Base-by-base conservation (phyloP, 1,140 invertebrate species). In the Hyles euphorbiae region DNA sequence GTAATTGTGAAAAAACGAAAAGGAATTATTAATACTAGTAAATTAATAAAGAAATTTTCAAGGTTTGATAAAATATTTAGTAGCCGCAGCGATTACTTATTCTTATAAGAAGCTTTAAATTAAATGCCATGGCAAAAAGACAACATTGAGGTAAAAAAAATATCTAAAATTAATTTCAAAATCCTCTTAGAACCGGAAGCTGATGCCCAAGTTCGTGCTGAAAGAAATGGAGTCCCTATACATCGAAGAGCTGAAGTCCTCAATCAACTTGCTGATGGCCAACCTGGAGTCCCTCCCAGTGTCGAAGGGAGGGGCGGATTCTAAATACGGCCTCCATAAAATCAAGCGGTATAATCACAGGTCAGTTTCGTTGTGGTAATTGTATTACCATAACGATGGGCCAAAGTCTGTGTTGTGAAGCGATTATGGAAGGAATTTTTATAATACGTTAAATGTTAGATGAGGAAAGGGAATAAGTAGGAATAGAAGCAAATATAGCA, bases 141-240 rank as follows among this genome's bases (percentile, higher is more conserved):
- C n/a, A n/a, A n/a, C n/a, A n/a, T n/a, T n/a, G n/a, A n/a, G n/a
- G n/a, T n/a, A n/a, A 22, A 22, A 22, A 22, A 22, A 22, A 22
- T 22, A 22, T 22, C 22, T 22, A 22, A 22, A 22, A 22, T 22
- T 22, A 22, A 22, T 22, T 22, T 22, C 2, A 22, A 22, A 22
- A 22, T 22, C 22, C 22, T 46, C 67, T 91, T 89, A 99, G 95
- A 98, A 98, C 84, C 95, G 98, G 68, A 98, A 98, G 90, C 89
- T 99, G 66, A 98, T 99, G 95, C 98, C 98, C 63, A 98, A 97
- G 90, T 99, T 99, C 92, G 97, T 99, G 55, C 92, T 99, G 54
- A 99, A 99, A 93, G 98, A 99, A 90, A 99, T 99, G 99, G 98
- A 99, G 90, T 98, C 96, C 50, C 93, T 99, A 74, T 99, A 99